Percentiles rank a stretch among this genome's conserved stretches.
Conservation (phyloP, 1,140 invertebrate genomes). For the Dufourea novaeangliae region DNA sequence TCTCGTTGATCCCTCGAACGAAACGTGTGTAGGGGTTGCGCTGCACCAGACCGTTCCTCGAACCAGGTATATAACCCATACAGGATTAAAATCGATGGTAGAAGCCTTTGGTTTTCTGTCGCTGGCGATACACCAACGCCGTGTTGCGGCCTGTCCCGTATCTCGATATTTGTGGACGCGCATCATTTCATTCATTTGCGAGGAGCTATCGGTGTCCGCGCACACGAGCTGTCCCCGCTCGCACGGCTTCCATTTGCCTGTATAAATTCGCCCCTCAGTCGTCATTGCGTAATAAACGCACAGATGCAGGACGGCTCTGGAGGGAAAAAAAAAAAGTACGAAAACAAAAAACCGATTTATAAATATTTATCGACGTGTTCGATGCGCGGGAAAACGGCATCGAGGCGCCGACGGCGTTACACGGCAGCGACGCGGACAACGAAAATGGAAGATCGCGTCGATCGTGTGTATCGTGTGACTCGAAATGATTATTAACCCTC, state of each 20-base stretch:
- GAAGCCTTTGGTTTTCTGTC: background rate
- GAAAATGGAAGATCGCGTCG: background rate
- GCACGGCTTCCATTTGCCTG: conserved; percentile 52
- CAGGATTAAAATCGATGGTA: background rate
- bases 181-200: conserved; percentile 41
- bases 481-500: background rate
- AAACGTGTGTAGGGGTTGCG: too few relatives aligned
- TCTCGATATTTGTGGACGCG: conserved; percentile 34
- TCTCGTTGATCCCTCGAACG: too few relatives aligned
- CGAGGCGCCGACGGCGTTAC: conserved; percentile 12
- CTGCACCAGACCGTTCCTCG: background rate
- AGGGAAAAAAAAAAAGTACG: background rate
- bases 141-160: too few relatives aligned
- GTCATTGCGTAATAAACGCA: conserved; percentile 58
- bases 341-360: conserved; percentile 36
- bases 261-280: conserved; percentile 47
- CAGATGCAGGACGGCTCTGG: background rate
- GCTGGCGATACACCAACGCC: background rate
- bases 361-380: conserved; percentile 55
- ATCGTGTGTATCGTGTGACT: background rate
- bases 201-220: conserved; percentile 11
- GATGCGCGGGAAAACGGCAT: conserved; percentile 7
- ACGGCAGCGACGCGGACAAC: conserved; percentile 19
- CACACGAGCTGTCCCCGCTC: conserved; percentile 1
- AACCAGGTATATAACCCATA: background rate